Evolutionary conservation across 2,113 vertebrate genomes (phyloP).

Genomic region (Cyphomyrus discorhynchus): DNA sequence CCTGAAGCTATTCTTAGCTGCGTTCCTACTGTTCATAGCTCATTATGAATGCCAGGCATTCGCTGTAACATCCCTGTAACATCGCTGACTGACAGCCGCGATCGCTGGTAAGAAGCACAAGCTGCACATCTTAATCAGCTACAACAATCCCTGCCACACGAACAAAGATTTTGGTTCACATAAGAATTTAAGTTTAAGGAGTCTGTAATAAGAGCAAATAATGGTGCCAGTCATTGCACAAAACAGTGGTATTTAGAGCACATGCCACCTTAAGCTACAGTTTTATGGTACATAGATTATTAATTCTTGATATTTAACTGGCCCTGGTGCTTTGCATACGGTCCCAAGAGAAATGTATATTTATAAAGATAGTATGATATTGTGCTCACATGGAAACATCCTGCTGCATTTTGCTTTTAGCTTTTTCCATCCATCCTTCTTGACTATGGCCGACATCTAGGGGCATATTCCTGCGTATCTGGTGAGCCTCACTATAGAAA

Average conservation of each 20-base stretch:
- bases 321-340: not conserved
- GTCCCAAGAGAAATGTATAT: not conserved
- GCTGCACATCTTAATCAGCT: not conserved
- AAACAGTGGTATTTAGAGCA: not conserved
- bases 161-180: not conserved
- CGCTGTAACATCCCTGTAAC: not conserved
- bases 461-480: not conserved
- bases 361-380: not conserved
- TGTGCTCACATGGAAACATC: not conserved
- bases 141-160: not conserved
- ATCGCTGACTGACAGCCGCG: too few species aligned
- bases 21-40: not conserved
- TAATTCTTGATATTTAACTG: not conserved
- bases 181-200: not conserved
- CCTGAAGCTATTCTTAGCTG: slow-evolving; percentile 11
- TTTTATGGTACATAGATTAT: not conserved
- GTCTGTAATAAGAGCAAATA: not conserved
- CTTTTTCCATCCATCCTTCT: not conserved
- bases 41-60: not conserved
- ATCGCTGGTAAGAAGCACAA: not conserved
- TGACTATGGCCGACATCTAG: not conserved
- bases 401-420: not conserved
- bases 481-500: not conserved
- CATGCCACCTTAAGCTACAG: not conserved
- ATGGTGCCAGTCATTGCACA: not conserved